These are phyloP conservation scores for Octopus sinensis DNA, from an alignment of 1,140 invertebrate species.

Conservation along the genomic window DNA sequence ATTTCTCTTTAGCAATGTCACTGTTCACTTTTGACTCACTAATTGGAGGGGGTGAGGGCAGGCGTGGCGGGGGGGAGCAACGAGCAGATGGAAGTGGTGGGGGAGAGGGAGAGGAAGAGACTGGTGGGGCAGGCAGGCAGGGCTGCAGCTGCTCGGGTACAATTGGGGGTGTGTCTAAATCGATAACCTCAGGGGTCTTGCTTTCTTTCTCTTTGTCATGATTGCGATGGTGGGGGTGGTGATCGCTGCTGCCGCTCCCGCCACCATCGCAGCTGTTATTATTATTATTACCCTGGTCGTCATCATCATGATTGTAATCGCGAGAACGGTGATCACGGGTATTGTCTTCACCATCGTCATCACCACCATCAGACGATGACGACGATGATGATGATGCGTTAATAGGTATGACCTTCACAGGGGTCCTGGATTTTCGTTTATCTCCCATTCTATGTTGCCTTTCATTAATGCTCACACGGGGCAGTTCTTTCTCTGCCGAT, in stretches of 20 bases:
- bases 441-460: slow-evolving; percentile 6
- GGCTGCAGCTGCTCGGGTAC: background rate
- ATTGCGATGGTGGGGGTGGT: slow-evolving; percentile 25
- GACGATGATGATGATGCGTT: slow-evolving; percentile 12
- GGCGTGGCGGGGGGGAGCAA: background rate
- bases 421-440: slow-evolving; percentile 22
- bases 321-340: too few species aligned
- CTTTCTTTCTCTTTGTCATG: slow-evolving; percentile 35
- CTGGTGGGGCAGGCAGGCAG: slow-evolving; percentile 17
- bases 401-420: slow-evolving; percentile 9
- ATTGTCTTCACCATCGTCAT: background rate
- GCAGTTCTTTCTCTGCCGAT: slow-evolving; percentile 24
- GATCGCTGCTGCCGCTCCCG: slow-evolving; percentile 11
- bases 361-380: background rate
- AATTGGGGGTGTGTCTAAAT: slow-evolving; percentile 28
- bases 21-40: too few species aligned
- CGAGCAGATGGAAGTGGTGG: slow-evolving; percentile 1
- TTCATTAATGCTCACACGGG: slow-evolving; percentile 15
- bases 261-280: background rate
- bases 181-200: slow-evolving; percentile 33
- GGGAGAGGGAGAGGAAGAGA: slow-evolving; percentile 16
- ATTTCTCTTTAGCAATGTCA: background rate
- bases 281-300: too few species aligned
- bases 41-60: background rate
- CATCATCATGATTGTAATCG: background rate